These are phyloP conservation scores for Ariopsis seemanni DNA, from an alignment of 2,113 vertebrate species.

Conservation along the genomic window DNA sequence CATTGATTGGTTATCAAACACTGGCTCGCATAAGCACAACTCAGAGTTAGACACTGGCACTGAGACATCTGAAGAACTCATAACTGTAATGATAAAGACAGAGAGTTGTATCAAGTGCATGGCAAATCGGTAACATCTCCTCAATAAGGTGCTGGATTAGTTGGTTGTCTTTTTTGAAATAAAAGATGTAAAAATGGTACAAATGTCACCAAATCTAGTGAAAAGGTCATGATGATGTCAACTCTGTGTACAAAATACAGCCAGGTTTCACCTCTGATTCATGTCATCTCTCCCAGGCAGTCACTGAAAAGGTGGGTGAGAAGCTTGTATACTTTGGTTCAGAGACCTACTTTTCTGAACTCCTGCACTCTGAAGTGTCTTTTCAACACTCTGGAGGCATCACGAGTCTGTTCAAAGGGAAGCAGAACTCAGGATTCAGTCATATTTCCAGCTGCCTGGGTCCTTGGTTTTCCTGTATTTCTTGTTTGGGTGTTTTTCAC, in stretches of 20 bases:
- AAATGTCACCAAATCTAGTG: background rate
- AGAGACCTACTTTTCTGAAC: conserved; percentile 43
- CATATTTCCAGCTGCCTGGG: background rate
- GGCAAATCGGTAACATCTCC: background rate
- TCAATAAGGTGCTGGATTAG: background rate
- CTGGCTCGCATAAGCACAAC: background rate
- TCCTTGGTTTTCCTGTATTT: background rate
- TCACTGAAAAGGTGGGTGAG: background rate
- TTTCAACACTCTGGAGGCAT: background rate
- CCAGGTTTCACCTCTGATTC: background rate
- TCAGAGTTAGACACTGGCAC: background rate
- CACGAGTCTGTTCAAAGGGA: background rate
- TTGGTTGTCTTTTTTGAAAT: background rate
- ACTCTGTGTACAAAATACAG: background rate
- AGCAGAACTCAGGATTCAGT: background rate
- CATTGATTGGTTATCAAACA: background rate
- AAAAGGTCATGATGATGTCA: background rate
- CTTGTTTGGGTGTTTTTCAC: background rate
- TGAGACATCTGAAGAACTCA: too few species aligned
- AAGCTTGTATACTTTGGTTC: background rate
- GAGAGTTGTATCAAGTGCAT: too few species aligned
- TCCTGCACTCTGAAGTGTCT: conserved; percentile 1
- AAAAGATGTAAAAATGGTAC: background rate
- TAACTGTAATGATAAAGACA: too few species aligned
- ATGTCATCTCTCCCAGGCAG: background rate